Percentiles rank a stretch among this genome's conserved stretches.
Conservation (phyloP, 2,113 vertebrate genomes). For the Elgaria multicarinata region DNA sequence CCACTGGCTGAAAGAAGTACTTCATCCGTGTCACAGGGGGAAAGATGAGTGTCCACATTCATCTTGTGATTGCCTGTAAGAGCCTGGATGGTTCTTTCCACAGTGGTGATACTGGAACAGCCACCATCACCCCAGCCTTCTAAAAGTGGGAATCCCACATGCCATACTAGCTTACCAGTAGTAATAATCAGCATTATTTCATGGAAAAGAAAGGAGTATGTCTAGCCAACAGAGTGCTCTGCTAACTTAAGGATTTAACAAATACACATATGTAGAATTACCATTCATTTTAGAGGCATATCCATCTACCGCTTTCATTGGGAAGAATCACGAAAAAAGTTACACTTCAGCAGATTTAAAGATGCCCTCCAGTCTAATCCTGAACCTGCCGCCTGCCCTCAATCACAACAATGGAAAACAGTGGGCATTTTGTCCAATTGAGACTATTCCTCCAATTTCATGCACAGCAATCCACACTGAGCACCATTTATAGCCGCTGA, state of each 20-base stretch:
- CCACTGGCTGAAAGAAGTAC: too few species aligned
- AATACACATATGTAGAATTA: background rate
- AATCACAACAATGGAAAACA: slow-evolving; percentile 31
- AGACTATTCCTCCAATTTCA: slow-evolving; percentile 37
- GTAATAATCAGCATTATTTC: too few species aligned
- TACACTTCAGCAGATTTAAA: background rate
- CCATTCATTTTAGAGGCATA: background rate
- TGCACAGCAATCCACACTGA: background rate
- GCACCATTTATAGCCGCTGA: slow-evolving; percentile 41
- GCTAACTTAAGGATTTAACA: background rate
- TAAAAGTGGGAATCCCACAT: too few species aligned
- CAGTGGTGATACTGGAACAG: background rate
- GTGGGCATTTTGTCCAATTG: slow-evolving; percentile 10
- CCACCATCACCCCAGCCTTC: background rate
- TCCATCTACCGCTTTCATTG: background rate
- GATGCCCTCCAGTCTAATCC: background rate
- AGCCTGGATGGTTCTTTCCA: background rate
- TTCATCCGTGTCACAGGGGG: too few species aligned
- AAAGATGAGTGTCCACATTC: too few species aligned
- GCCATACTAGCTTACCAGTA: too few species aligned
- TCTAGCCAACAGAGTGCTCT: background rate
- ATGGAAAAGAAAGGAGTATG: background rate
- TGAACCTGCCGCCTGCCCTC: background rate
- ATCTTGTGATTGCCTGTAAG: too few species aligned
- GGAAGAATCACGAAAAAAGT: background rate